Conservation (phyloP, 1,140 invertebrate species). For the Diabrotica undecimpunctata region DNA sequence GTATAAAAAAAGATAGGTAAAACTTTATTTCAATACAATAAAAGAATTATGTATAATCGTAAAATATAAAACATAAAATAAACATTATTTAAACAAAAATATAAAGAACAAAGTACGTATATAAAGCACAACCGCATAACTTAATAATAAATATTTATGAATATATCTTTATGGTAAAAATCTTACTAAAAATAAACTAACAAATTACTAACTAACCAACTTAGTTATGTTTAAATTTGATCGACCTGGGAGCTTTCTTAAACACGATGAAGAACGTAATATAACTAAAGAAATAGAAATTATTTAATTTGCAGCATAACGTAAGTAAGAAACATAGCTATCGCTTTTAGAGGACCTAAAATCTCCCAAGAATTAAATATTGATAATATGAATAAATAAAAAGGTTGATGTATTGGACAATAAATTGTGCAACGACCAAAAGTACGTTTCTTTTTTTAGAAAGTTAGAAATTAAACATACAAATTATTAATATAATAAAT, state of each 20-base stretch:
- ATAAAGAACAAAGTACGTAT: background rate
- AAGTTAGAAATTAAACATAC: no score
- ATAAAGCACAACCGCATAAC: background rate
- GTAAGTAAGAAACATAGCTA: no score
- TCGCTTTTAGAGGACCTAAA: no score
- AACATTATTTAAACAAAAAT: background rate
- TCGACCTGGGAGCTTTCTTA: background rate
- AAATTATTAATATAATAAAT: no score
- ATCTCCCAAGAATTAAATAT: no score
- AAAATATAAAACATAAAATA: slow-evolving; percentile 3
- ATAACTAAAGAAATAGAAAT: background rate
- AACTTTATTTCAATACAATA: slow-evolving; percentile 3
- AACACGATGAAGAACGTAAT: background rate
- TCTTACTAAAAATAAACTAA: background rate
- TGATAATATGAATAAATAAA: no score
- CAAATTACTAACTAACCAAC: background rate
- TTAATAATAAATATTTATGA: background rate
- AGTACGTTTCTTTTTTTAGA: no score
- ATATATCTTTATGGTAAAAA: background rate
- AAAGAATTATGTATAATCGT: background rate
- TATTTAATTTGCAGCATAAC: no score
- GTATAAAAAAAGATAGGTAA: background rate
- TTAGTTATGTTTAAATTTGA: background rate
- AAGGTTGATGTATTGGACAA: no score
- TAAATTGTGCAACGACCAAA: no score